Evolutionary conservation across 2,888 invertebrate species (phyloP).

Genomic region (Orchesellides sinensis): DNA sequence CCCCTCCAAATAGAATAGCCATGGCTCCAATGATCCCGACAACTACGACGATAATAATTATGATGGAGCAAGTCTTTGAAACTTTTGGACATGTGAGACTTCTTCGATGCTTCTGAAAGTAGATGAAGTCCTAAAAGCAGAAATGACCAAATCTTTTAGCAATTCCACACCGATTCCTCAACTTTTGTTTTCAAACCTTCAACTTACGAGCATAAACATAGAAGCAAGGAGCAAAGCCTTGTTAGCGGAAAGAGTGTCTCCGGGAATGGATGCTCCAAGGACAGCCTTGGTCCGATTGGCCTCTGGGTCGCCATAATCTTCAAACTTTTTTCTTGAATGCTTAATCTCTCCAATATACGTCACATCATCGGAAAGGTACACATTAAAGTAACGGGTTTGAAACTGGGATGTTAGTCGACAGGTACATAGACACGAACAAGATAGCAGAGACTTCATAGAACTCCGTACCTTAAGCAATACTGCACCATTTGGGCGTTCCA

Average conservation of each 20-base stretch:
- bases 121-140: slow-evolving; percentile 59
- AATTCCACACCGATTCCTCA: neutral
- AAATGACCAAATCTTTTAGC: neutral
- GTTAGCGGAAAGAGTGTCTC: slow-evolving; percentile 62
- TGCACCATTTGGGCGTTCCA: slow-evolving; percentile 69
- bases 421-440: slow-evolving; percentile 54
- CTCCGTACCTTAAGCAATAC: slow-evolving; percentile 65
- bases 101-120: slow-evolving; percentile 63
- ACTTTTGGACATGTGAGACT: slow-evolving; percentile 53
- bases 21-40: slow-evolving; percentile 53
- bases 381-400: slow-evolving; percentile 45
- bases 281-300: slow-evolving; percentile 43
- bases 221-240: slow-evolving; percentile 66
- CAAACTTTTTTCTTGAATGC: slow-evolving; percentile 55
- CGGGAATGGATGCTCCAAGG: slow-evolving; percentile 59
- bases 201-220: slow-evolving; percentile 65
- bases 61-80: slow-evolving; percentile 65
- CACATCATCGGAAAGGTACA: slow-evolving; percentile 62
- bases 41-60: slow-evolving; percentile 57
- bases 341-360: slow-evolving; percentile 63
- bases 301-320: slow-evolving; percentile 55
- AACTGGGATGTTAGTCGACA: slow-evolving; percentile 49
- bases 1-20: slow-evolving; percentile 64
- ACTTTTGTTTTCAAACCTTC: neutral
- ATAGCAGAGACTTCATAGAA: slow-evolving; percentile 43